These are phyloP conservation scores for Hydractinia echinata DNA, from an alignment of 30 jellyfish, hydroid and myxozoan genomes.

Conservation along the genomic window DNA sequence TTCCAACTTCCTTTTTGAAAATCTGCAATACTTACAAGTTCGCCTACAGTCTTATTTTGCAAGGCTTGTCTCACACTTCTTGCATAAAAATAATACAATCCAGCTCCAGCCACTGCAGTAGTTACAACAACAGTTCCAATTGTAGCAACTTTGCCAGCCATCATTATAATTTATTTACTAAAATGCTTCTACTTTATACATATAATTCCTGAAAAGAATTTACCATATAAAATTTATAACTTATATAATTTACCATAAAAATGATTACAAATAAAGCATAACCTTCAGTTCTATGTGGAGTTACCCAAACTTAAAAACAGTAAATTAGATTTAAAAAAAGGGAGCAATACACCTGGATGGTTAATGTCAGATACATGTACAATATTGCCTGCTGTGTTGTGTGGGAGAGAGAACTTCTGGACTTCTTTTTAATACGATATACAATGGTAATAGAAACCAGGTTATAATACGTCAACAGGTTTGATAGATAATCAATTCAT, in stretches of 20 bases:
- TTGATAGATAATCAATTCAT: too few species aligned
- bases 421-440: too few species aligned
- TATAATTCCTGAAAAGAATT: neutral
- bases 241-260: neutral
- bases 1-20: neutral
- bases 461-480: too few species aligned
- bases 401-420: too few species aligned
- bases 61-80: neutral
- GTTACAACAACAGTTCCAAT: neutral
- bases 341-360: too few species aligned
- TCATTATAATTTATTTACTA: neutral
- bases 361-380: too few species aligned
- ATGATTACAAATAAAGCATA: too few species aligned
- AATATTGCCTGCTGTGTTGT: too few species aligned
- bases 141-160: neutral
- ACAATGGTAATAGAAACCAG: too few species aligned
- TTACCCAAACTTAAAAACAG: too few species aligned
- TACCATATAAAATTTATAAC: neutral
- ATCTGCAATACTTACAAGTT: neutral
- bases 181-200: neutral
- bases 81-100: neutral
- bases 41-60: neutral
- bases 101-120: neutral
- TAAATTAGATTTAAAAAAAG: too few species aligned
- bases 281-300: too few species aligned